Conservation (phyloP, 2,113 vertebrate species). For the Chloropsis cyanopogon region DNA sequence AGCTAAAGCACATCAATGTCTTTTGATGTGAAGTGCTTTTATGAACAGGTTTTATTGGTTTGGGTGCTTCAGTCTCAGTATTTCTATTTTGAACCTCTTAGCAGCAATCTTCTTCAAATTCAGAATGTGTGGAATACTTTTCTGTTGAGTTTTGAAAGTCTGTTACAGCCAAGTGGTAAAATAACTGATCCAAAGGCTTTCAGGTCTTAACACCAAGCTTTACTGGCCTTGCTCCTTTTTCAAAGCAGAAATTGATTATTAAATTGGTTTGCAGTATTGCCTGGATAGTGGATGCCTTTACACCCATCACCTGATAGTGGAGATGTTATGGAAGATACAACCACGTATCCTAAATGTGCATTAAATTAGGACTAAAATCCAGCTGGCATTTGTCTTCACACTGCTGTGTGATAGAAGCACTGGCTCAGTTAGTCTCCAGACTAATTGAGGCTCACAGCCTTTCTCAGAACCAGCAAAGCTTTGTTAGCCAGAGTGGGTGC, state of each 20-base stretch:
- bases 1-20: background rate
- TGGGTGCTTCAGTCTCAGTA: background rate
- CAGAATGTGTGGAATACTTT: background rate
- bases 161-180: background rate
- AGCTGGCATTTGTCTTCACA: rapidly evolving
- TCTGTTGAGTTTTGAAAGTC: background rate
- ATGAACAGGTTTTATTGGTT: background rate
- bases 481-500: no score
- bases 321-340: background rate
- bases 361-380: background rate
- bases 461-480: background rate
- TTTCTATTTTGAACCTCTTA: background rate
- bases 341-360: background rate
- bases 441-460: background rate
- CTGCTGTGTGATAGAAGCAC: background rate
- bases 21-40: background rate
- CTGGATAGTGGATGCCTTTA: background rate
- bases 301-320: background rate
- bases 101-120: background rate
- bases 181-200: background rate
- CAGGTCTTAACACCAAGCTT: background rate
- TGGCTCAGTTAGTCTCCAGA: background rate
- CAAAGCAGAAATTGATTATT: background rate
- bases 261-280: background rate
- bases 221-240: background rate